phyloP scores from a whole-genome alignment of 2,888 invertebrate species.

The Eupithecia tripunctaria region DNA sequence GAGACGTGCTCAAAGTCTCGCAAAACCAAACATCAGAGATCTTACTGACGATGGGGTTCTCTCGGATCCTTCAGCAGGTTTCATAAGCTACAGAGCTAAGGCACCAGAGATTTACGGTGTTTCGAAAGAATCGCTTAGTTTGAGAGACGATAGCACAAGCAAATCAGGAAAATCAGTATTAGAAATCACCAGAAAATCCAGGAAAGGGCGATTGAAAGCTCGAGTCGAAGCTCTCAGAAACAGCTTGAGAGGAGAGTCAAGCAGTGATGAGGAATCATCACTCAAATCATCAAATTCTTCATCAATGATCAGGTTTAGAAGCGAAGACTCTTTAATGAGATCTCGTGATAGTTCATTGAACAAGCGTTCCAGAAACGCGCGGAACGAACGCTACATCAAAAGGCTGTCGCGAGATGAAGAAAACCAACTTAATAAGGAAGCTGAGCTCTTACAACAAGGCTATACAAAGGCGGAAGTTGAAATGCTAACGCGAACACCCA shows the following conservation, averaged over 20 bases:
- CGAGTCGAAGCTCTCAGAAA: conserved; percentile 87
- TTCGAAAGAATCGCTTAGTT: conserved; percentile 72
- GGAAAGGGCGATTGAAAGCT: conserved; percentile 86
- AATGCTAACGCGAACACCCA: conserved; percentile 81
- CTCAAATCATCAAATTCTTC: conserved; percentile 86
- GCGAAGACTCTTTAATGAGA: conserved; percentile 87
- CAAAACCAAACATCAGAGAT: conserved; percentile 70
- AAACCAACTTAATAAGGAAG: conserved; percentile 82
- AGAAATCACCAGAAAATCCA: conserved; percentile 83
- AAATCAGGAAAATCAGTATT: conserved; percentile 75
- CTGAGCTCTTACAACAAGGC: conserved; percentile 79
- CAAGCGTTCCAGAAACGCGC: conserved; percentile 88
- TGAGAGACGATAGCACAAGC: conserved; percentile 69
- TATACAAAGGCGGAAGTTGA: conserved; percentile 83
- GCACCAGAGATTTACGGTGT: conserved; percentile 66
- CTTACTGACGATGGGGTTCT: conserved; percentile 81
- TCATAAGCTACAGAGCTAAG: conserved; percentile 74
- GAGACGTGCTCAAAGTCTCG: conserved; percentile 79
- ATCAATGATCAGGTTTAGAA: conserved; percentile 87
- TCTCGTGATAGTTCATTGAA: conserved; percentile 85
- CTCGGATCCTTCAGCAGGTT: conserved; percentile 85
- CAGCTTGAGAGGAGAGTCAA: conserved; percentile 86
- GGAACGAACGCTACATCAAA: conserved; percentile 92
- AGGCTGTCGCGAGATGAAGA: conserved; percentile 89
- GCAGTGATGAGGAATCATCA: conserved; percentile 88